Evolutionary conservation across 2,888 invertebrate genomes (phyloP).

Genomic region (Lottia gigantea): DNA sequence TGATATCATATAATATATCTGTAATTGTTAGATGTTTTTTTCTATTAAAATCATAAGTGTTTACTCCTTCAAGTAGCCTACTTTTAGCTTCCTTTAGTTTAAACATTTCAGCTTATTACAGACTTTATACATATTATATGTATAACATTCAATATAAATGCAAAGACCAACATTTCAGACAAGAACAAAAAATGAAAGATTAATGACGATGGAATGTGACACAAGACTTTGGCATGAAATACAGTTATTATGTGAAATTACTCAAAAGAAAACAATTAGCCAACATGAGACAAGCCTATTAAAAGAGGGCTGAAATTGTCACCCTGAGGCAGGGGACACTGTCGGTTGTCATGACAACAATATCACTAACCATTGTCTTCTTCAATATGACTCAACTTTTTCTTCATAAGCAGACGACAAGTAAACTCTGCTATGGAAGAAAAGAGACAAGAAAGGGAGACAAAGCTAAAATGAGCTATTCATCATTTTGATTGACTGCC

Average conservation of each 20-base stretch:
- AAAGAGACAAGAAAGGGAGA: conserved; percentile 1
- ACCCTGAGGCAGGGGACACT: conserved; percentile 1
- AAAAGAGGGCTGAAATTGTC: conserved; percentile 3
- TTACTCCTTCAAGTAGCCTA: too few species aligned
- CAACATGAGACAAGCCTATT: conserved; percentile 1
- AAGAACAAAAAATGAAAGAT: not conserved
- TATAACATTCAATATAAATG: too few species aligned
- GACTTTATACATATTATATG: too few species aligned
- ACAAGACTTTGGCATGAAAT: not conserved
- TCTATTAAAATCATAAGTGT: too few species aligned
- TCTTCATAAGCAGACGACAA: not conserved
- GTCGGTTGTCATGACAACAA: conserved; percentile 8
- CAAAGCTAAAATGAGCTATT: not conserved
- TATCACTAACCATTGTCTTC: not conserved
- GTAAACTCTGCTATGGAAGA: not conserved
- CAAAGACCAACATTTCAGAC: not conserved
- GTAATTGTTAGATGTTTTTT: too few species aligned
- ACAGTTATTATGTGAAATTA: not conserved
- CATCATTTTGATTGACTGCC: not conserved
- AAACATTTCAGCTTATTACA: too few species aligned
- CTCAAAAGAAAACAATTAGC: not conserved
- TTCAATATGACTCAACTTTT: conserved; percentile 6
- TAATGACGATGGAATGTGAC: not conserved
- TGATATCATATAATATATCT: too few species aligned
- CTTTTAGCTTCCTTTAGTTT: too few species aligned